Evolutionary conservation across 2,888 invertebrate species (phyloP).

Genomic region (Lithophane leautieri): DNA sequence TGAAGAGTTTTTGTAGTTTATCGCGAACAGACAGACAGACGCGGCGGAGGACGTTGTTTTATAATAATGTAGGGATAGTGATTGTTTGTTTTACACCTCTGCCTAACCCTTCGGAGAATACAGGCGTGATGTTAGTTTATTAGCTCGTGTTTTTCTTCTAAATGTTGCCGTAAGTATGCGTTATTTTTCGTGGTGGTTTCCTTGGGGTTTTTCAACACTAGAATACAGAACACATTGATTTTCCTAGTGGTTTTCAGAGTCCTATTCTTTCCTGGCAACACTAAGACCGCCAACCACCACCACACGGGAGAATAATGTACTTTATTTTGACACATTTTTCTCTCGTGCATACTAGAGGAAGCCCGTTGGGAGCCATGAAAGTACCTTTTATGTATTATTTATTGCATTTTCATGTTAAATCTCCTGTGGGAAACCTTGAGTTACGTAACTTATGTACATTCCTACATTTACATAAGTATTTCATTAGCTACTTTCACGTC

Average conservation of each 20-base stretch:
- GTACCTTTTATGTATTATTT: slow-evolving; percentile 35
- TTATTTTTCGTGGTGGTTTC: neutral
- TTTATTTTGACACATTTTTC: slow-evolving; percentile 37
- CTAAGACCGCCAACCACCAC: too few species aligned
- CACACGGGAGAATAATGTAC: slow-evolving; percentile 8
- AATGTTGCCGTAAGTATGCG: neutral
- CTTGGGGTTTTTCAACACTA: neutral
- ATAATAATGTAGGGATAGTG: too few species aligned
- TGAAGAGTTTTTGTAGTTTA: too few species aligned
- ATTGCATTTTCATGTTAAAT: slow-evolving; percentile 41
- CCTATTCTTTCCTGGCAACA: neutral
- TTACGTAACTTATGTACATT: too few species aligned
- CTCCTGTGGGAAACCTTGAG: slow-evolving; percentile 3
- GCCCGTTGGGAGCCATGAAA: slow-evolving; percentile 19
- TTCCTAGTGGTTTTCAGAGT: too few species aligned
- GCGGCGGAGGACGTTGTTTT: too few species aligned
- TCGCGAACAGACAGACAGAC: too few species aligned
- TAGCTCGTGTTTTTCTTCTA: neutral
- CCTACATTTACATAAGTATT: slow-evolving; percentile 10
- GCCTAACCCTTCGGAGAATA: neutral
- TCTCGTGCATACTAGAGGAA: slow-evolving; percentile 12
- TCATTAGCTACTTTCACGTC: neutral
- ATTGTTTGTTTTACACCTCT: neutral
- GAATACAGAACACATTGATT: neutral
- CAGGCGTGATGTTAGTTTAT: neutral